Percentiles rank a stretch among this genome's conserved stretches.
These are phyloP conservation scores for Colletes collaris DNA, from an alignment of 2,888 invertebrate genomes.

Conservation along the genomic window DNA sequence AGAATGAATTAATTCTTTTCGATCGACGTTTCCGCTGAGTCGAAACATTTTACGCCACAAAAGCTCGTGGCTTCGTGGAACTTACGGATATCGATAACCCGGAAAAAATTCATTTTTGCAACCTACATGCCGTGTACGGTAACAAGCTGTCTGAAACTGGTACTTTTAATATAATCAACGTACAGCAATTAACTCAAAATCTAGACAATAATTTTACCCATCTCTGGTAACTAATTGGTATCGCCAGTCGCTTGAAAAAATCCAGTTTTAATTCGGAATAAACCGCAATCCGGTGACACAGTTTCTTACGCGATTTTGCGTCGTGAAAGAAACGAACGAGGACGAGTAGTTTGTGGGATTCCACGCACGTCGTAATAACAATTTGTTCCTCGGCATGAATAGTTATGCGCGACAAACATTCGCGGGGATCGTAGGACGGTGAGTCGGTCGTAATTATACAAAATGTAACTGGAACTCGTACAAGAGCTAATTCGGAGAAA, in stretches of 20 bases:
- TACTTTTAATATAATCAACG: too few relatives aligned
- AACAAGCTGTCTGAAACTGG: too few relatives aligned
- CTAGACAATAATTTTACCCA: too few relatives aligned
- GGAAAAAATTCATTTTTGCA: slow-evolving; percentile 16
- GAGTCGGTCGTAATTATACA: slow-evolving; percentile 21
- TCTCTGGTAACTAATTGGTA: too few relatives aligned
- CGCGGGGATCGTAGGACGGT: slow-evolving; percentile 7
- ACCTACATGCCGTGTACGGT: not conserved
- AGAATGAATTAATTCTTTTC: slow-evolving; percentile 62
- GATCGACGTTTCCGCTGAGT: slow-evolving; percentile 52
- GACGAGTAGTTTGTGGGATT: slow-evolving; percentile 11
- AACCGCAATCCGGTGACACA: not conserved
- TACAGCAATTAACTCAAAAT: too few relatives aligned
- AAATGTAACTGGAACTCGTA: slow-evolving; percentile 14
- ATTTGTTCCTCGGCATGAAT: slow-evolving; percentile 39
- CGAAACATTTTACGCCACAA: slow-evolving; percentile 51
- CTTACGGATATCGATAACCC: not conserved
- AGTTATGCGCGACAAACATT: slow-evolving; percentile 26
- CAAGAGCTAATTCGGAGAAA: slow-evolving; percentile 28
- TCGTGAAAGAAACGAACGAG: slow-evolving; percentile 22
- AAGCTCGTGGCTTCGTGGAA: slow-evolving; percentile 14
- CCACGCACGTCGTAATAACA: slow-evolving; percentile 10
- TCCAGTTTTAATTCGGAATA: not conserved
- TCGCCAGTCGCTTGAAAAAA: not conserved
- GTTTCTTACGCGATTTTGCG: slow-evolving; percentile 2